phyloP scores from a whole-genome alignment of 2,797 vertebrate species.

The Pseudomugil gertrudae region DNA sequence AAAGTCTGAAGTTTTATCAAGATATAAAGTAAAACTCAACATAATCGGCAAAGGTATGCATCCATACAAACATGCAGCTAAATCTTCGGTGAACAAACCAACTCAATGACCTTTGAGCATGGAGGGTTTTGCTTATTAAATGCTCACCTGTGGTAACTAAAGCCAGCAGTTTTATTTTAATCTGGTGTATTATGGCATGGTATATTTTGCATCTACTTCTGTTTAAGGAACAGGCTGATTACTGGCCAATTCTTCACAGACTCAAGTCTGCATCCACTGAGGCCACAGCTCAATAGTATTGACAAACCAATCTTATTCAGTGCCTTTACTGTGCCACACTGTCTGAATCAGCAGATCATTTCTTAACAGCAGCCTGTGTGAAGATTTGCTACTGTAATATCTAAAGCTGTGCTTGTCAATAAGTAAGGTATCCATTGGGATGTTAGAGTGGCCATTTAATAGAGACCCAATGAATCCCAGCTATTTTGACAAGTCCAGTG shows the following conservation, averaged over 20 bases:
- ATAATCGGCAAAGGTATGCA: no score
- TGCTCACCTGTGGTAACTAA: constrained; percentile 1
- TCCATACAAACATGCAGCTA: no score
- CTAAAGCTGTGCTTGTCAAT: constrained; percentile 26
- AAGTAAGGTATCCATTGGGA: constrained; percentile 56
- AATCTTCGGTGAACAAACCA: no score
- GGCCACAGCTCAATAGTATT: constrained; percentile 55
- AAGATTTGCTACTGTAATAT: constrained; percentile 40
- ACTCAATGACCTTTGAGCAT: no score
- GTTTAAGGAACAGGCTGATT: constrained; percentile 39
- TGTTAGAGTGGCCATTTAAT: constrained; percentile 57
- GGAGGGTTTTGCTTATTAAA: constrained; percentile 1
- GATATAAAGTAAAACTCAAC: no score
- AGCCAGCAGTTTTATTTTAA: neutral
- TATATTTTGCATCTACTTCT: neutral
- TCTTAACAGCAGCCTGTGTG: constrained; percentile 10
- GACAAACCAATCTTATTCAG: constrained; percentile 43
- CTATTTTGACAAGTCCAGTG: constrained; percentile 30
- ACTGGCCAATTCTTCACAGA: neutral
- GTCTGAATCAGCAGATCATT: constrained; percentile 54
- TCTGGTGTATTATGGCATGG: constrained; percentile 8
- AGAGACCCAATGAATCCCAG: constrained; percentile 40
- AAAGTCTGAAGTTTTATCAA: no score
- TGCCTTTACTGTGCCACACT: constrained; percentile 21
- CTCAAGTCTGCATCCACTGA: constrained; percentile 27